Evolutionary conservation across 2,888 invertebrate species (phyloP), one percentile per base, ranked within the genome.

Genomic region (Stenchaetothrips biformis): DNA sequence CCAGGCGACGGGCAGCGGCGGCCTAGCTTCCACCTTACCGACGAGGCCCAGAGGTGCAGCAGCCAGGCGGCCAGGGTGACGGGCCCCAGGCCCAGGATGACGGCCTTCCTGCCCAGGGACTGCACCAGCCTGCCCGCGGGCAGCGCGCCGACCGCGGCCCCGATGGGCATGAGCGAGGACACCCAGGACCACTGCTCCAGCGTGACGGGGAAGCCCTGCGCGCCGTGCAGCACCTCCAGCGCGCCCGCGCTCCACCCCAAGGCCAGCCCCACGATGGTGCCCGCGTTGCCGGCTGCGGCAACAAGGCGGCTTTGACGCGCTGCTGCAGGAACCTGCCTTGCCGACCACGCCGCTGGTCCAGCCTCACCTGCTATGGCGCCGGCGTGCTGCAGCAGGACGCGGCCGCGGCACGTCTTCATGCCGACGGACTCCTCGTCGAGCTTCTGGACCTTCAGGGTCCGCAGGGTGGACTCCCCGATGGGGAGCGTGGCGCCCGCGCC

Each of bases 161-260:
- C 67, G 67, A 74, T 7, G 25, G 21, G 21, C 21, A 11, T 25
- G 9, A 74, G 67, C 25, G 67, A 74, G 21, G 67, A 21, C 25
- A 74, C 67, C 67, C 67, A 74, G 67, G 67, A 74, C 67, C 67
- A 74, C 67, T 74, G 25, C 67, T 74, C 67, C 21, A 21, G n/a
- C 21, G 21, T 8, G 21, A 74, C 25, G 67, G 1, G 9, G 25
- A 74, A 74, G 25, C 67, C 67, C 67, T 74, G 67, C 67, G 25
- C 25, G 67, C 21, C 37, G 37, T 37, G n/a, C 67, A 8, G 21
- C 25, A 74, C 25, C 21, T 21, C 67, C 67, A 25, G 21, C 9
- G 67, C 25, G 9, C 25, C 67, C 21, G 67, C 21, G 67, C 67
- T 74, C 67, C 67, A 74, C 21, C 67, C 67, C 21, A 74, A 25